phyloP scores from a whole-genome alignment of 2,113 vertebrate genomes.

The Eleginops maclovinus region DNA sequence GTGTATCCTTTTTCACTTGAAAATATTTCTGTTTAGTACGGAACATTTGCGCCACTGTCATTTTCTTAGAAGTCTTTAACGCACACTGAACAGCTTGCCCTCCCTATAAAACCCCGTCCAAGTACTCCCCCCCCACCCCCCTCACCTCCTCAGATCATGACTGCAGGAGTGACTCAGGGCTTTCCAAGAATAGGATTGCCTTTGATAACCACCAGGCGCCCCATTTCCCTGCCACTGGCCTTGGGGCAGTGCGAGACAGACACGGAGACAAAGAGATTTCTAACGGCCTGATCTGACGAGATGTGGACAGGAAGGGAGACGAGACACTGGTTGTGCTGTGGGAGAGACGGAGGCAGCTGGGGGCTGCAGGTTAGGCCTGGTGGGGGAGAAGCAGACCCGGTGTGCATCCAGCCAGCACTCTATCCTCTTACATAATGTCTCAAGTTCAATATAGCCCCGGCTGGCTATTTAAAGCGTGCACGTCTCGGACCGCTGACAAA shows the following conservation, averaged over 20 bases:
- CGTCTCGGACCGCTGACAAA: slow-evolving; percentile 84
- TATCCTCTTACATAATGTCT: slow-evolving; percentile 86
- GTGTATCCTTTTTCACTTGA: not conserved
- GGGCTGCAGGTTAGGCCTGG: slow-evolving; percentile 62
- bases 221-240: slow-evolving; percentile 61
- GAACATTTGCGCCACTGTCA: not conserved
- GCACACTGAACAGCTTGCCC: slow-evolving; percentile 11
- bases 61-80: slow-evolving; percentile 7
- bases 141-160: slow-evolving; percentile 52
- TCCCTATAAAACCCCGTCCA: slow-evolving; percentile 22
- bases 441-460: slow-evolving; percentile 82
- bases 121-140: slow-evolving; percentile 13
- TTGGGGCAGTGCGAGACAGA: slow-evolving; percentile 33
- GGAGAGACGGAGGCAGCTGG: slow-evolving; percentile 59
- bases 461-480: slow-evolving; percentile 80
- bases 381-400: slow-evolving; percentile 63
- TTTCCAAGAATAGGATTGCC: slow-evolving; percentile 80
- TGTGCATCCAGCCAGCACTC: slow-evolving; percentile 70
- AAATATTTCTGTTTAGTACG: not conserved
- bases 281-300: slow-evolving; percentile 44
- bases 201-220: slow-evolving; percentile 70
- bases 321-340: slow-evolving; percentile 24
- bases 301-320: slow-evolving; percentile 7
- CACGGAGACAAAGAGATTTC: slow-evolving; percentile 34
- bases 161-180: slow-evolving; percentile 72